phyloP scores from a whole-genome alignment of 2,888 invertebrate genomes.

The Cephus nigrinus region DNA sequence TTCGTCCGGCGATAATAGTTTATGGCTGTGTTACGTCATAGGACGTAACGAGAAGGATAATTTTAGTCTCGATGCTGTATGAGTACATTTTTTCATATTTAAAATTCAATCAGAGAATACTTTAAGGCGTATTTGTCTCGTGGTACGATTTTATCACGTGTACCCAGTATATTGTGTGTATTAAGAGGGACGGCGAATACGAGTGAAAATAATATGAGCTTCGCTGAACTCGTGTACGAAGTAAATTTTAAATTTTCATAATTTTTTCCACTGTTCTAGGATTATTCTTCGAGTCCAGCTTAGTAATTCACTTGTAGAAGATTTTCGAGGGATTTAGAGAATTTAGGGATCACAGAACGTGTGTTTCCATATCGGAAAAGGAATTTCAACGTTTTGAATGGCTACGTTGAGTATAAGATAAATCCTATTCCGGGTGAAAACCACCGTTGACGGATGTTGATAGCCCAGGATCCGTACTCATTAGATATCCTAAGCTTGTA shows the following conservation, averaged over 20 bases:
- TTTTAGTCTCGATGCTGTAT: not conserved
- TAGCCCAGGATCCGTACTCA: conserved; percentile 1
- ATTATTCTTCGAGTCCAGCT: not conserved
- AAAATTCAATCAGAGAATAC: no score
- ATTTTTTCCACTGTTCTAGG: not conserved
- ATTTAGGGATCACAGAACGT: not conserved
- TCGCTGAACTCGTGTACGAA: not conserved
- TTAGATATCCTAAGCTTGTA: conserved; percentile 22
- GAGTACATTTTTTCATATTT: not conserved
- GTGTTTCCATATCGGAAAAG: not conserved
- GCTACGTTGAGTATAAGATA: not conserved
- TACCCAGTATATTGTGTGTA: no score
- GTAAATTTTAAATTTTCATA: not conserved
- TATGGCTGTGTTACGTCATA: not conserved
- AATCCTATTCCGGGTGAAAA: not conserved
- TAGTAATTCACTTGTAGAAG: not conserved
- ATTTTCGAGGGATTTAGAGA: not conserved
- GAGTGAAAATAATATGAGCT: not conserved
- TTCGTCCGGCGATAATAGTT: not conserved
- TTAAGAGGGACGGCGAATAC: not conserved
- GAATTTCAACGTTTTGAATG: not conserved
- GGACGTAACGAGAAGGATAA: not conserved
- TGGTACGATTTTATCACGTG: no score
- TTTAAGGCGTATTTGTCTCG: not conserved
- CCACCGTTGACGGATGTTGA: conserved; percentile 9